Conservation (phyloP, 2,888 invertebrate species). For the Ephialtes manifestator region DNA sequence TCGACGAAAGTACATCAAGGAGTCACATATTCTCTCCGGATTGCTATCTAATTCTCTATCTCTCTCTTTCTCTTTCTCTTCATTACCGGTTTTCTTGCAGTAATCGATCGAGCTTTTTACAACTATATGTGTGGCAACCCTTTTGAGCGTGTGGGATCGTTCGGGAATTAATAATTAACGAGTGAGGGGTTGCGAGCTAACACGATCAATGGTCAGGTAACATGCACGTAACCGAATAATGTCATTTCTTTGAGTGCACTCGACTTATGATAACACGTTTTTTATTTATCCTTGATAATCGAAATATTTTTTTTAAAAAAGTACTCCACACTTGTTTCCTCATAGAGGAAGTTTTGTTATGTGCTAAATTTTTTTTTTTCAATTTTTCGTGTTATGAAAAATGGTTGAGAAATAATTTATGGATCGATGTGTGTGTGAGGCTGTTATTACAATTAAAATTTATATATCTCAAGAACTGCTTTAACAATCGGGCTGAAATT, state of each 20-base stretch:
- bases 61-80: neutral
- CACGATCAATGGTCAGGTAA: constrained; percentile 18
- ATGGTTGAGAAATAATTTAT: no score
- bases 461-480: no score
- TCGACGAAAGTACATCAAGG: constrained; percentile 38
- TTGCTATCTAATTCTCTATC: constrained; percentile 4
- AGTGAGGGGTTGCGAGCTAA: neutral
- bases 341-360: no score
- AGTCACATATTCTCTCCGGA: constrained; percentile 18
- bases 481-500: no score
- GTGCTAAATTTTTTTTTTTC: no score
- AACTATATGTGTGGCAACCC: neutral
- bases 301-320: no score
- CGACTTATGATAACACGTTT: neutral
- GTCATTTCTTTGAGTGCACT: neutral
- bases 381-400: no score
- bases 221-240: constrained; percentile 3
- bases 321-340: no score
- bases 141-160: constrained; percentile 26
- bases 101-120: constrained; percentile 12
- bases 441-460: no score
- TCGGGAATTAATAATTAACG: constrained; percentile 53
- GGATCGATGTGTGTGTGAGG: no score
- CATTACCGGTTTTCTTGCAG: neutral
- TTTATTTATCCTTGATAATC: neutral